These are phyloP conservation scores for Cydia splendana DNA, from an alignment of 1,140 invertebrate genomes.

Conservation along the genomic window DNA sequence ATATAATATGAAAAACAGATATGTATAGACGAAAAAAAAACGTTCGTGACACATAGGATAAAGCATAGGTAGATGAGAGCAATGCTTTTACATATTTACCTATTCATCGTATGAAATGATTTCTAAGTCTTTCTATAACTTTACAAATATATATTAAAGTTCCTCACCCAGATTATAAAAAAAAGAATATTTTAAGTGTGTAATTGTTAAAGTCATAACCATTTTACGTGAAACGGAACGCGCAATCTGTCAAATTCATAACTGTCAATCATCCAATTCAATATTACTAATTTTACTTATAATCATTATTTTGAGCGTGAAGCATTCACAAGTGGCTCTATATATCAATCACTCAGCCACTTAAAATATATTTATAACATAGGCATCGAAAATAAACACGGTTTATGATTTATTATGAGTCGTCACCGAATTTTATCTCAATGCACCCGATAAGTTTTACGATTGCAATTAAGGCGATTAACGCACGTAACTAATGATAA, in stretches of 20 bases:
- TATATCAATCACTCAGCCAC: slow-evolving; percentile 77
- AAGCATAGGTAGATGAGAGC: too few relatives aligned
- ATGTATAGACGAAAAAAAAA: too few relatives aligned
- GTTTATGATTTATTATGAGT: slow-evolving; percentile 77
- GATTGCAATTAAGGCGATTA: slow-evolving; percentile 76
- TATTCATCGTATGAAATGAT: too few relatives aligned
- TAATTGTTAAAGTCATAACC: neutral
- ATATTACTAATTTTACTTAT: neutral
- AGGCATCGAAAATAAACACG: slow-evolving; percentile 78
- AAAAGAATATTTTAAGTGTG: neutral
- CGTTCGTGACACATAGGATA: too few relatives aligned
- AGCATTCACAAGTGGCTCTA: slow-evolving; percentile 10
- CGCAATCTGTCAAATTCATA: neutral
- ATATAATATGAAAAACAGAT: too few relatives aligned
- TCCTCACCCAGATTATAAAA: too few relatives aligned
- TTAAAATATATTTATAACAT: slow-evolving; percentile 79
- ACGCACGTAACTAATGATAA: slow-evolving; percentile 45
- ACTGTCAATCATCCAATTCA: neutral
- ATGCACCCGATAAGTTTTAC: slow-evolving; percentile 75
- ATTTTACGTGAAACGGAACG: slow-evolving; percentile 1
- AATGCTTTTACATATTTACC: too few relatives aligned
- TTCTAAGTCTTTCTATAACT: too few relatives aligned
- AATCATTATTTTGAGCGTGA: slow-evolving; percentile 5
- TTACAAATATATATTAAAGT: too few relatives aligned
- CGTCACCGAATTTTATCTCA: slow-evolving; percentile 70